A percentile compares a stretch with the other conserved stretches of the same genome.
Conservation (phyloP, 1,140 invertebrate species). For the Acromyrmex charruanus region DNA sequence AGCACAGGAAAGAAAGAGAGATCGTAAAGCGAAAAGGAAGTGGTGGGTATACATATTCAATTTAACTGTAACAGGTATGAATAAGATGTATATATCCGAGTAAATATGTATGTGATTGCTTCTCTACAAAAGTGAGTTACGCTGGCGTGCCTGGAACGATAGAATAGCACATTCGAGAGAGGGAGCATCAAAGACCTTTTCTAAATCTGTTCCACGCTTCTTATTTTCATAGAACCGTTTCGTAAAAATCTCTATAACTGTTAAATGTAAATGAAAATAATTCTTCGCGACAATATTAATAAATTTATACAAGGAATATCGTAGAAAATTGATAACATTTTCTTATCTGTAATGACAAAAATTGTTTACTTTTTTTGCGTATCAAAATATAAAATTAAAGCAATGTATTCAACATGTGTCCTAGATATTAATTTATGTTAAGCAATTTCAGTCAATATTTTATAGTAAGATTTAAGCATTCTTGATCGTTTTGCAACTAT, state of each 20-base stretch:
- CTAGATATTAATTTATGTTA: neutral
- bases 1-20: neutral
- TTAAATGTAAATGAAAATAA: constrained; percentile 2
- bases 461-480: neutral
- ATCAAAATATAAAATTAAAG: neutral
- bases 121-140: constrained; percentile 64
- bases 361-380: neutral
- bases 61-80: constrained; percentile 69
- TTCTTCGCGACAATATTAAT: neutral
- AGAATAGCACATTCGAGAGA: constrained; percentile 30
- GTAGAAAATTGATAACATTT: neutral
- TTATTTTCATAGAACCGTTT: constrained; percentile 59
- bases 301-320: neutral
- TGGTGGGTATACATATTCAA: constrained; percentile 64
- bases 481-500: neutral
- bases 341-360: neutral
- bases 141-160: constrained; percentile 37
- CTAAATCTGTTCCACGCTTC: constrained; percentile 47
- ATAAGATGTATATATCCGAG: constrained; percentile 67
- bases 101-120: constrained; percentile 65
- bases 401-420: neutral
- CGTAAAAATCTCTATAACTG: constrained; percentile 31
- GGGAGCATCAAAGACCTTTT: constrained; percentile 64
- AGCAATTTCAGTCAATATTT: neutral
- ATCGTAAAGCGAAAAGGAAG: constrained; percentile 31